These are phyloP conservation scores for Sanderia malayensis DNA, from an alignment of 30 jellyfish, hydroid and myxozoan species.

Conservation along the genomic window DNA sequence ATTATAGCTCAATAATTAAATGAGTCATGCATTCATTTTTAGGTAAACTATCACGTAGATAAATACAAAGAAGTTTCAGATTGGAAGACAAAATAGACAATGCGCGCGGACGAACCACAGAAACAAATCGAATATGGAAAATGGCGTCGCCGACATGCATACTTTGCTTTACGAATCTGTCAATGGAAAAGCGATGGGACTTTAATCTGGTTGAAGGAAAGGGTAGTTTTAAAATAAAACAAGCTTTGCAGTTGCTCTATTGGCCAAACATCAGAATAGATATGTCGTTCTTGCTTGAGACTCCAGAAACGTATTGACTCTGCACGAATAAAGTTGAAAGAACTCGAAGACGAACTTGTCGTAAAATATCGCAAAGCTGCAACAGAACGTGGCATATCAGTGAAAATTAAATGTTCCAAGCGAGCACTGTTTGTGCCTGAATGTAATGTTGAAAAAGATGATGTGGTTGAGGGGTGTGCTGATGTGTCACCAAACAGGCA, in stretches of 20 bases:
- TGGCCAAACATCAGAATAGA: background rate
- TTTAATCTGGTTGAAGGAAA: conserved; percentile 28
- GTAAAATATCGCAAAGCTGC: conserved; percentile 4
- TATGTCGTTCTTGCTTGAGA: conserved; percentile 13
- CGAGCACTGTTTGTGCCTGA: conserved; percentile 20
- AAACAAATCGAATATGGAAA: background rate
- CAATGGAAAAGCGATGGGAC: conserved; percentile 15
- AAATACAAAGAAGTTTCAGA: too few relatives aligned
- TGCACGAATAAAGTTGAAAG: conserved; percentile 11
- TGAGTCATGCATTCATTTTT: too few relatives aligned
- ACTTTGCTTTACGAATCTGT: conserved; percentile 4
- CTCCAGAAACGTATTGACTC: conserved; percentile 15
- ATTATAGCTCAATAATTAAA: too few relatives aligned
- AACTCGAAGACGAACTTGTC: conserved; percentile 10
- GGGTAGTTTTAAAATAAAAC: conserved; percentile 18
- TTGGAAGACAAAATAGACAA: too few relatives aligned
- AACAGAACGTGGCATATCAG: background rate
- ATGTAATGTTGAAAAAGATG: conserved; percentile 15
- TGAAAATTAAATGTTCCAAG: conserved; percentile 3
- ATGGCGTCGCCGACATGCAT: conserved; percentile 16
- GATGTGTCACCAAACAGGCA: background rate
- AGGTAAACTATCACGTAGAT: too few relatives aligned
- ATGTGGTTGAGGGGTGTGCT: background rate
- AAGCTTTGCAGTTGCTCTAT: conserved; percentile 21
- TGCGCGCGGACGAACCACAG: too few relatives aligned